phyloP scores from a whole-genome alignment of 92 coral and sea anemone species.

The Pocillopora grandis region DNA sequence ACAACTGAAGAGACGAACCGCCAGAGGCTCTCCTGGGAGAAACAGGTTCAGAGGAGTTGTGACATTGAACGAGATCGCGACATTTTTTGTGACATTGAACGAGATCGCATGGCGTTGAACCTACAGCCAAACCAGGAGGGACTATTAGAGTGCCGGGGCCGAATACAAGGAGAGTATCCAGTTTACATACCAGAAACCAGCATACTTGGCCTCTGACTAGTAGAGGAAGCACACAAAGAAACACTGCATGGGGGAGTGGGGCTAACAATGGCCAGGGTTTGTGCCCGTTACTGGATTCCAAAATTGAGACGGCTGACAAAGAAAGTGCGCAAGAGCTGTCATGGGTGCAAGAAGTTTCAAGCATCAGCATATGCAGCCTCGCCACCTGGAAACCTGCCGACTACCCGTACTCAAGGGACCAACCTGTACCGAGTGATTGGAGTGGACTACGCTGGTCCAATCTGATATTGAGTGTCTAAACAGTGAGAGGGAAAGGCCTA shows the following conservation, averaged over 20 bases:
- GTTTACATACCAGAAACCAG: not conserved
- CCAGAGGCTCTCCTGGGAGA: constrained; percentile 8
- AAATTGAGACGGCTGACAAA: constrained; percentile 27
- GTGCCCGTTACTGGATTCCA: constrained; percentile 23
- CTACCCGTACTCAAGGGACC: constrained; percentile 8
- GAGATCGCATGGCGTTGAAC: constrained; percentile 13
- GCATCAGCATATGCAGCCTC: constrained; percentile 18
- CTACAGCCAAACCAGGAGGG: constrained; percentile 30
- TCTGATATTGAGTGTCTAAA: not conserved
- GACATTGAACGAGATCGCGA: not conserved
- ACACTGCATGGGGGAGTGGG: too few species aligned
- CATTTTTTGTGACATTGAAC: not conserved
- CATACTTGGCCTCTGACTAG: too few species aligned
- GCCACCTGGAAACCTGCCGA: not conserved
- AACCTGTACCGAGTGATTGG: constrained; percentile 17
- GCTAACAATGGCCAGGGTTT: constrained; percentile 20
- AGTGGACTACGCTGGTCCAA: not conserved
- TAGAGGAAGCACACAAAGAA: too few species aligned
- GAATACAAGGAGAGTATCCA: constrained; percentile 31
- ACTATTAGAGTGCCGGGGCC: constrained; percentile 16
- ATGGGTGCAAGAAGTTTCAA: constrained; percentile 15
- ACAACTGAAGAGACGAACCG: constrained; percentile 10
- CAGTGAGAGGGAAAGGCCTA: not conserved
- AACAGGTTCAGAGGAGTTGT: constrained; percentile 1
- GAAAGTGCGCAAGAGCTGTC: constrained; percentile 13